Evolutionary conservation across 2,113 vertebrate species (phyloP), one percentile per base, ranked within the genome.

Genomic region (Romanogobio albipinnatus): DNA sequence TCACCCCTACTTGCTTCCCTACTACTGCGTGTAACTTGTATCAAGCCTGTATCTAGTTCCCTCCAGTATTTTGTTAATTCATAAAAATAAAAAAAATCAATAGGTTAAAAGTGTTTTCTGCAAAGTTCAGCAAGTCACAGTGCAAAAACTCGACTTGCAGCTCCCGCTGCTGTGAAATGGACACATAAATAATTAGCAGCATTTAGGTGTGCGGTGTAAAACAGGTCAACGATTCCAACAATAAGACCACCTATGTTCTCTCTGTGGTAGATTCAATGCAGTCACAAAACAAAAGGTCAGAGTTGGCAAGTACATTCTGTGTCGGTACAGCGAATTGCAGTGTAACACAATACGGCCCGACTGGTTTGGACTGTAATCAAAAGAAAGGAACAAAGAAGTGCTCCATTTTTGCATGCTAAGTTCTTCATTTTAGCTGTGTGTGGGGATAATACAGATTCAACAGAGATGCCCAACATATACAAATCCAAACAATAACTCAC

Each of bases 291-390:
- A 66, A 61, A 76, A 49, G 49, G 19, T n/a, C 75, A 3, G 29
- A 58, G 75, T 9, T 61, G 82, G 39, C n/a, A 53, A 64, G 73
- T 53, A 58, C 43, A 19, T 51, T 74, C 22, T 85, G 70, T 36
- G 15, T 71, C 36, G 71, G 36, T 14, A 71, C 75, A 47, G 26
- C 11, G 7, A 68, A 68, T 9, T 47, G 75, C 22, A 36, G 8
- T 47, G 56, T 56, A 71, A 78, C n/a, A 39, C 33, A 59, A 59
- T 70, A 61, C n/a, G 61, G 5, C 49, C 56, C 59, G 29, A 66
- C 70, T 75, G 70, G 45, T 75, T 84, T 47, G 43, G n/a, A 59
- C 49, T 15, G 47, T 36, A 47, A 87, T 81, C 58, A 73, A 81
- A 71, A 80, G 22, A 33, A 71, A 66, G 33, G 3, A 84, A 81